Percentiles rank a stretch among this genome's conserved stretches.
These are phyloP conservation scores for Sus cebifrons DNA, from an alignment of 2,797 vertebrate genomes.

Conservation along the genomic window DNA sequence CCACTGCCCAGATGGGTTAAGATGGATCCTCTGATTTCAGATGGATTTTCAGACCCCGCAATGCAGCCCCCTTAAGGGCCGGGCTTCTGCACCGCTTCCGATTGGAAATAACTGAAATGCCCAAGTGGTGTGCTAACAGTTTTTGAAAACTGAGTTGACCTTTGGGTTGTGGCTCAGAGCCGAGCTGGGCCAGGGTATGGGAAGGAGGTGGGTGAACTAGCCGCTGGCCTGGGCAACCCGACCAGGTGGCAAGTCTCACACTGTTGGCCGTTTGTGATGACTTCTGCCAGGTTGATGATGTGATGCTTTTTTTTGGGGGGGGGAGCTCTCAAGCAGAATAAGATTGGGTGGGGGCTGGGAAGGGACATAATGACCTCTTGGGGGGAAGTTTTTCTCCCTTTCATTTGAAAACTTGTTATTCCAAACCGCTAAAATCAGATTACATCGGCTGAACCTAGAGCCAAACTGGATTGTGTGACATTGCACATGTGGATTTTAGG, in stretches of 20 bases:
- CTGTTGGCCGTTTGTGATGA: rapidly evolving
- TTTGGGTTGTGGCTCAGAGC: not conserved
- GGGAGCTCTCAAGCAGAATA: not conserved
- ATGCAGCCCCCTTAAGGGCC: rapidly evolving
- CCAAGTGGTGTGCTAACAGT: rapidly evolving
- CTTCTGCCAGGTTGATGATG: rapidly evolving
- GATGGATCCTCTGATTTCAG: not conserved
- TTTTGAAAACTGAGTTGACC: not conserved
- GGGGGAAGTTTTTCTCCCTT: not conserved
- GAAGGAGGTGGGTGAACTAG: not conserved
- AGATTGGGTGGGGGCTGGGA: not conserved
- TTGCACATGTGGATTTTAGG: rapidly evolving
- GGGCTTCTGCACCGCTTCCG: rapidly evolving
- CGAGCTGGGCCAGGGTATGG: rapidly evolving
- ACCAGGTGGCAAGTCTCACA: not conserved
- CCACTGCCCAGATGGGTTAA: constrained; percentile 22
- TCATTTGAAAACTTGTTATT: not conserved
- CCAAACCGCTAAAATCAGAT: not conserved
- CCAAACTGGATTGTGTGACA: rapidly evolving
- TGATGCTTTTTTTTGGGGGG: not conserved
- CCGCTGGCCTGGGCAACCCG: rapidly evolving
- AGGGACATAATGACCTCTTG: no score
- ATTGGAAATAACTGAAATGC: rapidly evolving
- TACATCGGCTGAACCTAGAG: rapidly evolving
- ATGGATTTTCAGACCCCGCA: not conserved